Evolutionary conservation across 92 coral and sea anemone species (phyloP).

Genomic region (Chrysogorgia sp.): DNA sequence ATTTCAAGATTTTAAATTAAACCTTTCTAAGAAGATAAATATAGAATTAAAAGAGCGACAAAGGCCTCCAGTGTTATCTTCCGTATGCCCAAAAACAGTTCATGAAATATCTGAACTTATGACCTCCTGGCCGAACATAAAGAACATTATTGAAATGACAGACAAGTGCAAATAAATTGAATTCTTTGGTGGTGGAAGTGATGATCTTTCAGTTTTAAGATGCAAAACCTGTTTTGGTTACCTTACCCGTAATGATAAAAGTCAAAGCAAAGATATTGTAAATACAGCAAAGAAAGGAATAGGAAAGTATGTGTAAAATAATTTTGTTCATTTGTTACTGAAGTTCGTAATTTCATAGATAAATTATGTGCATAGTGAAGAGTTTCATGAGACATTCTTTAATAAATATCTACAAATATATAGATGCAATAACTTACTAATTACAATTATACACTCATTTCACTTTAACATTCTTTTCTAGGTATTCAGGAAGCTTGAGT

Average conservation of each 20-base stretch:
- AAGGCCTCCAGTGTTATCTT: background rate
- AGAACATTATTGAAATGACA: too few species aligned
- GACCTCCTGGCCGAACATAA: too few species aligned
- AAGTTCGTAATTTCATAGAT: background rate
- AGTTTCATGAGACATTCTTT: background rate
- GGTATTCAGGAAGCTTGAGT: too few species aligned
- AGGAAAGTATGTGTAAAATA: slow-evolving; percentile 23
- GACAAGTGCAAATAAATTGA: too few species aligned
- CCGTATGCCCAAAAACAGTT: too few species aligned
- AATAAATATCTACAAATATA: background rate
- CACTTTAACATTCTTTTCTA: too few species aligned
- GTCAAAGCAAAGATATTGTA: background rate
- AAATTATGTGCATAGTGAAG: background rate
- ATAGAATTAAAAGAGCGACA: background rate
- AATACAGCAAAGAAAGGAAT: slow-evolving; percentile 20
- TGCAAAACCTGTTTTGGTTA: slow-evolving; percentile 23
- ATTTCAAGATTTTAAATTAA: background rate
- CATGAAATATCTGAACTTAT: too few species aligned
- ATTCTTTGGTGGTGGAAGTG: slow-evolving; percentile 13
- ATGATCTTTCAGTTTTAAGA: slow-evolving; percentile 13
- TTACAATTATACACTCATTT: too few species aligned
- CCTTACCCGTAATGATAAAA: background rate
- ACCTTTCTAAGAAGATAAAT: background rate
- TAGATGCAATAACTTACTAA: too few species aligned
- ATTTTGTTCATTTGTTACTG: background rate